Evolutionary conservation across 2,113 vertebrate genomes (phyloP), one percentile per base, ranked within the genome.

Genomic region (Sebastes schlegelii): DNA sequence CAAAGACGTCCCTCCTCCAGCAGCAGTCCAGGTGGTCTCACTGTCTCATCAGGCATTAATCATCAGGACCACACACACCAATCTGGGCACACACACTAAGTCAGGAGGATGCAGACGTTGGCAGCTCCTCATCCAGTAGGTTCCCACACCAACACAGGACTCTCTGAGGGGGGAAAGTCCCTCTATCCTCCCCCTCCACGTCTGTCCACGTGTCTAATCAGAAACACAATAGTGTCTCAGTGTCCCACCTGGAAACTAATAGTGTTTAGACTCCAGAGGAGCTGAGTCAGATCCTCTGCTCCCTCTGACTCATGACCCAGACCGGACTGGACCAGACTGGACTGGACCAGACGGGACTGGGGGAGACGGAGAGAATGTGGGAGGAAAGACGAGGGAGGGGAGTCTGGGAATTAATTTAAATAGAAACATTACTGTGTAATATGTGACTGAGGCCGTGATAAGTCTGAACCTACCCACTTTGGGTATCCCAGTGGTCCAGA

Each of bases 271-370:
- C 82, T 88, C 12, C 58, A 9, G 66, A 43, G 68, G 74, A 61
- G 62, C 14, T 93, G 90, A 93, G 82, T 92, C 91, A 92, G 83
- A 77, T 77, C 73, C 82, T 83, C 21, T 62, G 13, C 21, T 76
- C 23, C 23, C 23, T 23, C 73, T 92, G 88, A 91, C 49, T 91
- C 89, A 88, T 40, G 23, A 23, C 23, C 23, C 74, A 71, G 67
- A 79, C 67, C 5, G 11, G 49, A 66, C 62, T 64, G 13, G 34
- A 13, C 42, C 42, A 43, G 42, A 43, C 42, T 43, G 42, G 42
- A 43, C 42, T 43, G 42, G 42, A 43, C 42, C 42, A 43, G 42
- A 43, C 42, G 8, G 61, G 46, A 23, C 23, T 23, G 23, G 23
- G 23, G 23, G 63, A 65, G 62, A 14, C 9, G 11, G 52, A 19